A percentile compares a stretch with the other conserved stretches of the same genome.
Evolutionary conservation across 2,113 vertebrate species (phyloP).

Genomic region (Coptodon bakossiorum): DNA sequence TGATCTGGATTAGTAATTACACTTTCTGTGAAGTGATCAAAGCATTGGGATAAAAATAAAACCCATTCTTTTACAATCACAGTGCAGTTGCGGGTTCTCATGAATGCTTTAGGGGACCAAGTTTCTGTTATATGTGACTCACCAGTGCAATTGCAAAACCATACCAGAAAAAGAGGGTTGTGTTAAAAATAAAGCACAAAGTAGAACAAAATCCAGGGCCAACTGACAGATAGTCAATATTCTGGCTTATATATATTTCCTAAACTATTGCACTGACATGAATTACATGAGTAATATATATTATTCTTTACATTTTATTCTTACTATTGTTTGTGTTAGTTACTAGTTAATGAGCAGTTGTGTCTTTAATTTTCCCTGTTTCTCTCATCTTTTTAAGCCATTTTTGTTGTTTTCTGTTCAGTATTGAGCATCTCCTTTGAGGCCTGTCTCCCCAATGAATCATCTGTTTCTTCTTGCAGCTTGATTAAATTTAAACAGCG

Average conservation of each 20-base stretch:
- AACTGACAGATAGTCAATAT: slow-evolving; percentile 2
- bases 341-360: not conserved
- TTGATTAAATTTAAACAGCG: slow-evolving; percentile 26
- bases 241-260: not conserved
- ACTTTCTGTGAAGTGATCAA: slow-evolving; percentile 47
- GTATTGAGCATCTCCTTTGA: not conserved
- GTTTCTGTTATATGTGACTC: slow-evolving; percentile 51
- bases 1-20: slow-evolving; percentile 59
- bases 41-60: slow-evolving; percentile 53
- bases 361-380: not conserved
- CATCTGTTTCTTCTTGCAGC: slow-evolving; percentile 8
- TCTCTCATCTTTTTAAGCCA: not conserved
- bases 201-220: slow-evolving; percentile 16
- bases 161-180: slow-evolving; percentile 26
- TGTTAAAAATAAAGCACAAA: slow-evolving; percentile 16
- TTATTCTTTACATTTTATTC: not conserved
- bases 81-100: slow-evolving; percentile 57
- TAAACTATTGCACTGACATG: not conserved
- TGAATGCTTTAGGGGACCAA: slow-evolving; percentile 29
- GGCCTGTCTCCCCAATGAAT: slow-evolving; percentile 1
- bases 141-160: slow-evolving; percentile 61
- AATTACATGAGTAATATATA: not conserved
- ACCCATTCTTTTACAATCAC: slow-evolving; percentile 51
- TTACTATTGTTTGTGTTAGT: not conserved
- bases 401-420: not conserved